phyloP scores from a whole-genome alignment of 2,888 invertebrate genomes.

The Leucophora obtusa region DNA sequence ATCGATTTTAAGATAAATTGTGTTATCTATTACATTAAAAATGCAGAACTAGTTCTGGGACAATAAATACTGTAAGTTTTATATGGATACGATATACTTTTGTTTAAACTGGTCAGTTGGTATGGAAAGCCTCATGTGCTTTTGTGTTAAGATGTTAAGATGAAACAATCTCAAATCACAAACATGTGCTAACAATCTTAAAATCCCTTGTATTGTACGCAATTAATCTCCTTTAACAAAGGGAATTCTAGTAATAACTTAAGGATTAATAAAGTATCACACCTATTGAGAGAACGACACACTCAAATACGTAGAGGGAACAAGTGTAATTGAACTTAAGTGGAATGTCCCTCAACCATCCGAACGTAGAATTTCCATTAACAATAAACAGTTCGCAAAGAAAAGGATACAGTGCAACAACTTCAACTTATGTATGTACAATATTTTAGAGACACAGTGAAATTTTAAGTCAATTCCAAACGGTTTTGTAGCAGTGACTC shows the following conservation, averaged over 20 bases:
- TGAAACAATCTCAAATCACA: neutral
- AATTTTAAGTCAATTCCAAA: neutral
- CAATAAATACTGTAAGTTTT: no score
- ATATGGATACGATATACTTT: no score
- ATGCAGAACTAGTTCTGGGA: no score
- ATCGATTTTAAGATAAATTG: no score
- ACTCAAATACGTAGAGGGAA: neutral
- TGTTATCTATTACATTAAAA: no score
- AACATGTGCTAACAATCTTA: neutral
- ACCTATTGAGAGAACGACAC: conserved; percentile 16
- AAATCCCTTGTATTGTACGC: conserved; percentile 16
- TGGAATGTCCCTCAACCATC: conserved; percentile 19
- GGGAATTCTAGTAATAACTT: conserved; percentile 25
- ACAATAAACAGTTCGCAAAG: neutral
- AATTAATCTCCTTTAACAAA: conserved; percentile 35
- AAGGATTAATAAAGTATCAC: conserved; percentile 49
- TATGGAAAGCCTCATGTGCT: no score
- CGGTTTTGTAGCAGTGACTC: no score
- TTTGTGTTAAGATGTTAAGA: neutral
- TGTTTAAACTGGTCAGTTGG: no score
- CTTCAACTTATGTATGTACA: neutral
- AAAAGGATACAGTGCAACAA: neutral
- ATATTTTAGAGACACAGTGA: neutral
- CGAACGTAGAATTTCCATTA: neutral
- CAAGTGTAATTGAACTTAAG: conserved; percentile 22